Evolutionary conservation across 2,888 invertebrate species (phyloP).

Genomic region (Schrankia costaestrigalis): DNA sequence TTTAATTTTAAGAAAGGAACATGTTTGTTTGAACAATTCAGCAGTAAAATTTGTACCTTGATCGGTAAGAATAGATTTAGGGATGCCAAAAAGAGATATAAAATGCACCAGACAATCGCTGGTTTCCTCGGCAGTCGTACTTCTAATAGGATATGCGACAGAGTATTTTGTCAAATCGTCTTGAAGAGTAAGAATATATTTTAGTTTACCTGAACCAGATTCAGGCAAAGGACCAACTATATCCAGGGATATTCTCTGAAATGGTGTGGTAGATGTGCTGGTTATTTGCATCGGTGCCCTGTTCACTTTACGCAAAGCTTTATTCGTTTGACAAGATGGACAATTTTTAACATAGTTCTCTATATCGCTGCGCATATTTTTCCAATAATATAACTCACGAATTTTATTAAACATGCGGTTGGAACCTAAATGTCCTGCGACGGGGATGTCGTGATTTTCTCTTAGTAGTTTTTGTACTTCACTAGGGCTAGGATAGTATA

Average conservation of each 20-base stretch:
- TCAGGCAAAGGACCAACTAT: neutral
- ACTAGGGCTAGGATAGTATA: neutral
- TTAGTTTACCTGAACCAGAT: neutral
- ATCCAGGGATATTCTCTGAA: slow-evolving; percentile 1
- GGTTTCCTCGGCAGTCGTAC: neutral
- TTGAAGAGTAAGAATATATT: neutral
- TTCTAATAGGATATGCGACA: neutral
- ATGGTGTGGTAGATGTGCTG: slow-evolving; percentile 5
- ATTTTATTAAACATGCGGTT: neutral
- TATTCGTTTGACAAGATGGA: neutral
- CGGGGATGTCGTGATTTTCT: neutral
- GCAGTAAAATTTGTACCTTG: too few relatives aligned
- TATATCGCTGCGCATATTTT: neutral
- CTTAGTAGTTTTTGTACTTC: neutral
- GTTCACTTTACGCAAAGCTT: slow-evolving; percentile 6
- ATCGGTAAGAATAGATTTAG: neutral
- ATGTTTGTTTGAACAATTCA: neutral
- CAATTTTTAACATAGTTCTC: neutral
- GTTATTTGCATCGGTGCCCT: slow-evolving; percentile 7
- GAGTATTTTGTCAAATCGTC: neutral
- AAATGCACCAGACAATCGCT: neutral
- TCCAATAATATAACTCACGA: neutral
- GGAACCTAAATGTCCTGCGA: too few relatives aligned
- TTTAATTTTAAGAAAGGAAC: neutral
- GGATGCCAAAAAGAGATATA: neutral